Evolutionary conservation across 2,797 vertebrate genomes (phyloP).

Genomic region (Sarcoramphus papa): DNA sequence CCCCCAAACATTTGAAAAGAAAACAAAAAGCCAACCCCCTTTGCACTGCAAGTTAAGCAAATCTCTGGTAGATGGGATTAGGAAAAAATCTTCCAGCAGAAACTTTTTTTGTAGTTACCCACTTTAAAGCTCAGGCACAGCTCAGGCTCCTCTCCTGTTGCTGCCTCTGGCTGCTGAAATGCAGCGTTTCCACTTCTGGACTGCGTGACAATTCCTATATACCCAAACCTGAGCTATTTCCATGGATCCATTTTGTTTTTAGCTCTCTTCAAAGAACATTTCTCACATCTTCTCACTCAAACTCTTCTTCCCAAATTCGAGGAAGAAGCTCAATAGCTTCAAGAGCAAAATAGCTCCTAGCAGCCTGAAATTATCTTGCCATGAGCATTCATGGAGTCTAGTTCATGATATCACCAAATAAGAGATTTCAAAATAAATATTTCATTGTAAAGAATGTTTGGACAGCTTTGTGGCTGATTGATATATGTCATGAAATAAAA

Average conservation of each 20-base stretch:
- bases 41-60: not conserved
- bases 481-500: not conserved
- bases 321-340: not conserved
- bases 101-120: not conserved
- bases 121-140: not conserved
- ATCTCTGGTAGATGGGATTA: not conserved
- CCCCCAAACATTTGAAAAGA: not conserved
- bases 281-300: not conserved
- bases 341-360: not conserved
- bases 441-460: not conserved
- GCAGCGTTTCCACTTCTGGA: not conserved
- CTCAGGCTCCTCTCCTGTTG: not conserved
- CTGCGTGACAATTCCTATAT: not conserved
- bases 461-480: not conserved
- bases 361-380: not conserved
- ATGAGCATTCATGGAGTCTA: not conserved
- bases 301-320: not conserved
- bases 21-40: not conserved
- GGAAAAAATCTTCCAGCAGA: not conserved
- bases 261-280: not conserved
- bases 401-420: not conserved
- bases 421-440: not conserved
- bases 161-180: not conserved
- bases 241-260: not conserved
- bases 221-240: not conserved